Evolutionary conservation across 2,113 vertebrate species (phyloP).

Genomic region (Rana temporaria): DNA sequence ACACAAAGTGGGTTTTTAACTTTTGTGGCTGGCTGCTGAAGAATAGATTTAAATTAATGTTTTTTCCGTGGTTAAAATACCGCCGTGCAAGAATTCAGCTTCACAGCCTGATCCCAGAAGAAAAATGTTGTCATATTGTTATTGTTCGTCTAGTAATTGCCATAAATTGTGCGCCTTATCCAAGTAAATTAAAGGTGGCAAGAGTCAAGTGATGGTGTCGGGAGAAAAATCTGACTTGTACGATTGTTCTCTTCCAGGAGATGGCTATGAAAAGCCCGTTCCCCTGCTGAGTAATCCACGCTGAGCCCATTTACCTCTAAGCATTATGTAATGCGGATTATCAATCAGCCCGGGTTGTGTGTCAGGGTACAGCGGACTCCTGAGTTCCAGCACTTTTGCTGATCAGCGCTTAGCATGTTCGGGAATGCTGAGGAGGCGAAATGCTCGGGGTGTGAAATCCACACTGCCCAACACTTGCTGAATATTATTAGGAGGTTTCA

Average conservation of each 20-base stretch:
- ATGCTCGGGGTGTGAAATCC: conserved; percentile 12
- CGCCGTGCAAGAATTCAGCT: too few relatives aligned
- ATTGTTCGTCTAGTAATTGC: not conserved
- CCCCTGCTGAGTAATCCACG: conserved; percentile 24
- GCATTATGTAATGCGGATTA: conserved; percentile 38
- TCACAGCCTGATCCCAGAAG: too few relatives aligned
- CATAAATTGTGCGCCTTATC: not conserved
- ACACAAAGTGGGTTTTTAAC: too few relatives aligned
- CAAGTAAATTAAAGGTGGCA: not conserved
- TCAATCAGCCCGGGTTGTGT: conserved; percentile 28
- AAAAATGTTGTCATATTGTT: too few relatives aligned
- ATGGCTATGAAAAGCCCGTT: not conserved
- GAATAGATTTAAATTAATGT: too few relatives aligned
- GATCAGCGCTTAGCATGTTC: not conserved
- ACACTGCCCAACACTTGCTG: conserved; percentile 15
- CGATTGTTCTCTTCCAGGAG: not conserved
- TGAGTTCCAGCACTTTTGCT: not conserved
- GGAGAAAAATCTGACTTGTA: not conserved
- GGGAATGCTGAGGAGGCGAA: not conserved
- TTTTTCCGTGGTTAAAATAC: too few relatives aligned
- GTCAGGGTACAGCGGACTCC: not conserved
- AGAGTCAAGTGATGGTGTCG: conserved; percentile 20
- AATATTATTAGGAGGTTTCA: conserved; percentile 24
- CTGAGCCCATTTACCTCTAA: conserved; percentile 28
- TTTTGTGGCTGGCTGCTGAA: too few relatives aligned